These are phyloP conservation scores for Drosophila peninsularis DNA, from an alignment of 2,888 invertebrate genomes.

Conservation along the genomic window DNA sequence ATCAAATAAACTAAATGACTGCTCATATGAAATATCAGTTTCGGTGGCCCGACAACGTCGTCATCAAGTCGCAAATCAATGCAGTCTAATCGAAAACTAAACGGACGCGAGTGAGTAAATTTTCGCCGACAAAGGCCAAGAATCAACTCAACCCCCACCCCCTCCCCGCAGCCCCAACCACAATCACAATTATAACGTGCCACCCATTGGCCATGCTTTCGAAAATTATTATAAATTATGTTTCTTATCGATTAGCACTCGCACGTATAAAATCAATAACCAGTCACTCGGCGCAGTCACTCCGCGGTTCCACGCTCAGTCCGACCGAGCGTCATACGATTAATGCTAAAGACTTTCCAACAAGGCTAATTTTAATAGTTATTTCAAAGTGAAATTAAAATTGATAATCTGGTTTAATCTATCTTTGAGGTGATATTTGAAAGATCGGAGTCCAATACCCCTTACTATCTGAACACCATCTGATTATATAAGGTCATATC, in stretches of 20 bases:
- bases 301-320: conserved; percentile 18
- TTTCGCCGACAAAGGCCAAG: conserved; percentile 81
- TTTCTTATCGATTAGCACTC: conserved; percentile 60
- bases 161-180: background rate
- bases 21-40: conserved; percentile 59
- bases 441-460: too few species aligned
- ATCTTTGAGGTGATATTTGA: too few species aligned
- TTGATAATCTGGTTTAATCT: background rate
- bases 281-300: conserved; percentile 24
- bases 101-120: conserved; percentile 68
- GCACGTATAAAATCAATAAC: conserved; percentile 37
- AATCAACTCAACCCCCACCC: conserved; percentile 15
- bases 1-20: conserved; percentile 65
- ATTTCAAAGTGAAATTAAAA: background rate
- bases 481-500: too few species aligned
- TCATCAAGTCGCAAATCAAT: conserved; percentile 79
- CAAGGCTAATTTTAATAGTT: background rate
- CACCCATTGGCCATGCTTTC: conserved; percentile 67
- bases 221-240: conserved; percentile 78
- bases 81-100: conserved; percentile 80
- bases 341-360: conserved; percentile 3
- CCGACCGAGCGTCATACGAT: conserved; percentile 18
- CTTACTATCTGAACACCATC: too few species aligned
- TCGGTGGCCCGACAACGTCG: conserved; percentile 59
- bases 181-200: conserved; percentile 7